Conservation (phyloP, 2,113 vertebrate species). For the Proterorhinus semilunaris region DNA sequence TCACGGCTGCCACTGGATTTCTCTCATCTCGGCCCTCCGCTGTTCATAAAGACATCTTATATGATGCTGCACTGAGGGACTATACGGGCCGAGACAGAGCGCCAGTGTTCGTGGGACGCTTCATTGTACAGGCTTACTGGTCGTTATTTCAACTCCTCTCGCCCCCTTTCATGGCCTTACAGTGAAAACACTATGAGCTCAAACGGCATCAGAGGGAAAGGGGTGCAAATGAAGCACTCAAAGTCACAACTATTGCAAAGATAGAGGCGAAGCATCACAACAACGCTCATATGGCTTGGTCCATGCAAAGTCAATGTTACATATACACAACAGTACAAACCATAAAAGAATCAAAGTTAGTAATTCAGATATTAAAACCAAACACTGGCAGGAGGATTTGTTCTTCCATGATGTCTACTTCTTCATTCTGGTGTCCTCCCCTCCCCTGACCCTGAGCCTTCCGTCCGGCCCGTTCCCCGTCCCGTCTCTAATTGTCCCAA, state of each 20-base stretch:
- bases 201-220: conserved; percentile 36
- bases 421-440: conserved; percentile 16
- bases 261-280: too few relatives aligned
- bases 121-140: conserved; percentile 27
- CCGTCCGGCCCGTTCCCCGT: conserved; percentile 38
- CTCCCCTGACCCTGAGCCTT: conserved; percentile 28
- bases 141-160: conserved; percentile 42
- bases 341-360: too few relatives aligned
- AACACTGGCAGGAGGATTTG: not conserved
- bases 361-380: too few relatives aligned
- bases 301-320: too few relatives aligned
- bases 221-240: not conserved
- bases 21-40: conserved; percentile 40
- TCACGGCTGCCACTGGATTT: conserved; percentile 60
- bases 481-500: conserved; percentile 54
- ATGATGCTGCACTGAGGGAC: conserved; percentile 23
- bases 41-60: conserved; percentile 60
- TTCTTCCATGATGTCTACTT: not conserved
- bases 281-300: too few relatives aligned
- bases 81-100: conserved; percentile 27
- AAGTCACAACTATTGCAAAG: too few relatives aligned
- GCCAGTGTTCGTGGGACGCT: conserved; percentile 19
- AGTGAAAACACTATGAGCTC: conserved; percentile 18
- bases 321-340: too few relatives aligned
- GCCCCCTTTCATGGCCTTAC: conserved; percentile 26